These are phyloP conservation scores for Tipula confusa DNA, from an alignment of 2,888 invertebrate genomes.

Conservation along the genomic window DNA sequence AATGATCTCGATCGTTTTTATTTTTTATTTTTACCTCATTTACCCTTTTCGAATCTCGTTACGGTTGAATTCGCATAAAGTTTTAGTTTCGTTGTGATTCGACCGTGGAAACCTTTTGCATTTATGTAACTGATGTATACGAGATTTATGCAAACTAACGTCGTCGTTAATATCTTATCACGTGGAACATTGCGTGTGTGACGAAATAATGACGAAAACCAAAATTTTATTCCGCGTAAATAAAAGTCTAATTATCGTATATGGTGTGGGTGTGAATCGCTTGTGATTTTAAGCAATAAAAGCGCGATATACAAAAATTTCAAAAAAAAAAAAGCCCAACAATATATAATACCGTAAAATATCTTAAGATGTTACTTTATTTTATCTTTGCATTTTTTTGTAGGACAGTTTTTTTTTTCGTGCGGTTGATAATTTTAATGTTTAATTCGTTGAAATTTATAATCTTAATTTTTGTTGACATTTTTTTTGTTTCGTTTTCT, in stretches of 20 bases:
- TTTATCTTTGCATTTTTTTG: constrained; percentile 6
- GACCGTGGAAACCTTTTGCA: background rate
- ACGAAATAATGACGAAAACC: background rate
- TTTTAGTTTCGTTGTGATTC: background rate
- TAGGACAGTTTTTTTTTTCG: constrained; percentile 20
- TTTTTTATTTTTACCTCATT: background rate
- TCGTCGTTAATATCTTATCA: too few relatives aligned
- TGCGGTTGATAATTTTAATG: background rate
- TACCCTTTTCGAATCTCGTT: background rate
- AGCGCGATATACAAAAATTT: background rate
- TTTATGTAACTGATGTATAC: background rate
- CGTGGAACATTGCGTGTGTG: background rate
- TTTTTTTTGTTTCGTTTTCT: background rate
- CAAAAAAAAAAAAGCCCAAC: background rate
- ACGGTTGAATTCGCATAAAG: background rate
- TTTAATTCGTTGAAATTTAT: constrained; percentile 8
- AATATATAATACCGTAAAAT: background rate
- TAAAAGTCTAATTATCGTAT: background rate
- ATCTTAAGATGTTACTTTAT: constrained; percentile 1
- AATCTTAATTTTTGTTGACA: constrained; percentile 25
- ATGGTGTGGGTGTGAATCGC: background rate
- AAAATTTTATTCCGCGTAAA: background rate
- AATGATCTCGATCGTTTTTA: background rate
- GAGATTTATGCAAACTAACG: background rate
- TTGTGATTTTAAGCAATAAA: background rate